Percentiles rank a stretch among this genome's conserved stretches.
Conservation (phyloP, 2,797 vertebrate species). For the Gallirallus australis region DNA sequence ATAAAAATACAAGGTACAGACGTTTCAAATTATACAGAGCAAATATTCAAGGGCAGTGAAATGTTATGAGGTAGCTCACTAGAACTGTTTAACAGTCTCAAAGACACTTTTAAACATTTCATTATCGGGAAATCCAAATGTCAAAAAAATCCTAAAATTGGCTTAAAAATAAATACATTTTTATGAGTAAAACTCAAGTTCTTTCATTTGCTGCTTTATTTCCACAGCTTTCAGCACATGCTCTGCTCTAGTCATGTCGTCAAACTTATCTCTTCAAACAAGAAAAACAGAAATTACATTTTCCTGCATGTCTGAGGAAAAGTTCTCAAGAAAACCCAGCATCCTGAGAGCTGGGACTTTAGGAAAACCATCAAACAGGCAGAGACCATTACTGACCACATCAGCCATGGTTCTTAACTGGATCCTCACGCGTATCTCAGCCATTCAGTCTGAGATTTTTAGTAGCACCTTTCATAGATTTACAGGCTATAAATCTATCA, state of each 20-base stretch:
- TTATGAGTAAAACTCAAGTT: not conserved
- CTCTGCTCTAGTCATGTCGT: not conserved
- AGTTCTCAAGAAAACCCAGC: not conserved
- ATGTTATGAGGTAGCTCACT: not conserved
- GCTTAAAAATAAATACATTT: constrained; percentile 19
- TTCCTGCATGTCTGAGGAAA: not conserved
- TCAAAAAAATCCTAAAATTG: not conserved
- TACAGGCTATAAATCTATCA: constrained; percentile 38
- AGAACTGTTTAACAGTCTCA: constrained; percentile 27
- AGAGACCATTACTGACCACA: not conserved
- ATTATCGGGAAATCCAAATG: constrained; percentile 25
- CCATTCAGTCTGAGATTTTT: not conserved
- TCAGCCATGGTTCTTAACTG: not conserved
- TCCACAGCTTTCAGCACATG: not conserved
- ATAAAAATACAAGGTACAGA: not conserved
- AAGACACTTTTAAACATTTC: constrained; percentile 34
- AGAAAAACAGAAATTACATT: not conserved
- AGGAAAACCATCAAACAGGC: not conserved
- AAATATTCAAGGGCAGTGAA: constrained; percentile 34
- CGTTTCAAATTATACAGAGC: not conserved
- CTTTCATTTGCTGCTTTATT: constrained; percentile 30
- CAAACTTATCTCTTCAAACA: constrained; percentile 22
- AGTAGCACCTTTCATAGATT: constrained; percentile 39
- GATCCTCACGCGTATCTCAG: not conserved
- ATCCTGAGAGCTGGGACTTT: not conserved